A percentile compares a stretch with the other conserved stretches of the same genome.
Conservation (phyloP, 2,797 vertebrate genomes). For the Acanthurus leucopareius region DNA sequence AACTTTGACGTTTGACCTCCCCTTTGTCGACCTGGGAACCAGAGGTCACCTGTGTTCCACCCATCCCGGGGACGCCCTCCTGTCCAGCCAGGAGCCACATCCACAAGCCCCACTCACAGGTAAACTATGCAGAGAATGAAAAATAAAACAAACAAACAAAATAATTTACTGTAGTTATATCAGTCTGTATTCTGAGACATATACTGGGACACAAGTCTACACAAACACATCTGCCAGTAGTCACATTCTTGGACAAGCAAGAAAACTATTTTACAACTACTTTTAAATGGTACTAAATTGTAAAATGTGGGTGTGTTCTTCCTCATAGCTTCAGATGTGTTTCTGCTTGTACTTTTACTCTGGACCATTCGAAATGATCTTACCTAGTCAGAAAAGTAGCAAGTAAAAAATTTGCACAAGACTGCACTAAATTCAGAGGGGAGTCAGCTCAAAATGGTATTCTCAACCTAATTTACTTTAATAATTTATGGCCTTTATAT, state of each 20-base stretch:
- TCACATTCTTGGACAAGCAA: background rate
- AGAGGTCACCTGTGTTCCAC: constrained; percentile 85
- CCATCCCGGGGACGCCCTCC: constrained; percentile 87
- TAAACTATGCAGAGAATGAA: constrained; percentile 68
- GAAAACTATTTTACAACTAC: background rate
- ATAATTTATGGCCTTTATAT: background rate
- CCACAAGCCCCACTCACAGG: constrained; percentile 89
- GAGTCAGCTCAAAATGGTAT: background rate
- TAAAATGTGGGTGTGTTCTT: constrained; percentile 21
- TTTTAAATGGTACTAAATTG: constrained; percentile 22
- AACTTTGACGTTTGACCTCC: constrained; percentile 84
- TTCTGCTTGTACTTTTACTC: constrained; percentile 2
- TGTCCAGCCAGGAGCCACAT: constrained; percentile 86
- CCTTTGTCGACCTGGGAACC: constrained; percentile 90
- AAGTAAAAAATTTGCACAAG: background rate
- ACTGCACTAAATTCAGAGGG: background rate
- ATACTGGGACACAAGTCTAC: background rate
- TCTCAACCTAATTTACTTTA: background rate
- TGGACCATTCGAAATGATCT: background rate
- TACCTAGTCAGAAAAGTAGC: background rate
- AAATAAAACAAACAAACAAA: background rate
- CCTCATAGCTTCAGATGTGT: background rate
- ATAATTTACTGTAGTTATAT: background rate
- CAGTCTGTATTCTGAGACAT: background rate
- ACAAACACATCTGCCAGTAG: background rate